Conservation (phyloP, 2,888 invertebrate species). For the Ochlodes sylvanus region DNA sequence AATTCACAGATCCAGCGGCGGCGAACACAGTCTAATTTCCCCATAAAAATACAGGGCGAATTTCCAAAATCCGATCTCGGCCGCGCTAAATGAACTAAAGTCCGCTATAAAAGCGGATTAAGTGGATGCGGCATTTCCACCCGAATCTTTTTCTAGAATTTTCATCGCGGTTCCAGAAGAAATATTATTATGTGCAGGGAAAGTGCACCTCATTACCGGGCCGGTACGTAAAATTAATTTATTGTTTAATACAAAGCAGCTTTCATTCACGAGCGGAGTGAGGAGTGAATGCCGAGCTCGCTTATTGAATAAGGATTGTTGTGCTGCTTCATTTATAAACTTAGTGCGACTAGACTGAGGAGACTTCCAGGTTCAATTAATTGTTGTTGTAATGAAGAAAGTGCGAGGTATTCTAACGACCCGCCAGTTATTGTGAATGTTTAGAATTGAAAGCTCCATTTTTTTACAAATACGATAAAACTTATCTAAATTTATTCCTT, state of each 20-base stretch:
- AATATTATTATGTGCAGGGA: slow-evolving; percentile 64
- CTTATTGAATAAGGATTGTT: slow-evolving; percentile 27
- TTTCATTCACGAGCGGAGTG: slow-evolving; percentile 43
- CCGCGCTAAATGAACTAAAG: slow-evolving; percentile 62
- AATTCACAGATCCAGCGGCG: slow-evolving; percentile 27
- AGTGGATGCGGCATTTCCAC: slow-evolving; percentile 50
- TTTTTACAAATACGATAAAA: too few species aligned
- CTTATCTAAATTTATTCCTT: too few species aligned
- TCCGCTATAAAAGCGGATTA: slow-evolving; percentile 62
- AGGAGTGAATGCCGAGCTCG: slow-evolving; percentile 35
- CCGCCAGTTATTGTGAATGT: too few species aligned
- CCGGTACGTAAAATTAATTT: slow-evolving; percentile 69
- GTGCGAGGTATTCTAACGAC: neutral
- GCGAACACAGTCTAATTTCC: slow-evolving; percentile 35
- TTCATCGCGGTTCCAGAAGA: slow-evolving; percentile 40
- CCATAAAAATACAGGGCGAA: slow-evolving; percentile 36
- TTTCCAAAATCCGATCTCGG: slow-evolving; percentile 55
- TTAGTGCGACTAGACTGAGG: slow-evolving; percentile 3
- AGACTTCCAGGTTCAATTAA: slow-evolving; percentile 16
- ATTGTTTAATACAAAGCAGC: slow-evolving; percentile 66
- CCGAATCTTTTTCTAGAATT: slow-evolving; percentile 44
- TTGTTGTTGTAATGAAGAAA: slow-evolving; percentile 6
- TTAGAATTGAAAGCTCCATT: too few species aligned
- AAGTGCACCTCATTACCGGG: slow-evolving; percentile 62
- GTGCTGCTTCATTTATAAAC: slow-evolving; percentile 7